Percentiles rank a stretch among this genome's conserved stretches.
Evolutionary conservation across 2,888 invertebrate genomes (phyloP).

Genomic region (Folsomia candida): DNA sequence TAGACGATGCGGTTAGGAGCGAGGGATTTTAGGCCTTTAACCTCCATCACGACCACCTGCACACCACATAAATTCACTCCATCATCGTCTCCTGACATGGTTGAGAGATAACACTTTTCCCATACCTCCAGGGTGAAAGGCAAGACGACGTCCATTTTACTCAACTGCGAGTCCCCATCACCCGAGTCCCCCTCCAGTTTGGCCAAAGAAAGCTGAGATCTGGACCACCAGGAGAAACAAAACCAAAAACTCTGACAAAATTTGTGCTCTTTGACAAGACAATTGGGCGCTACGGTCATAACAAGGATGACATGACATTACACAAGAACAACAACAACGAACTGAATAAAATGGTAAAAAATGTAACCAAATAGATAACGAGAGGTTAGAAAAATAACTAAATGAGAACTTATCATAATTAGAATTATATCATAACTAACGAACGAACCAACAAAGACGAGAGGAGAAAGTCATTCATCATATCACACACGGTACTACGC

Average conservation of each 20-base stretch:
- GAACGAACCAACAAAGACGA: constrained; percentile 21
- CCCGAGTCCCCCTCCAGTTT: constrained; percentile 92
- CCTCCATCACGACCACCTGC: constrained; percentile 98
- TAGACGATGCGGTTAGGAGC: constrained; percentile 97
- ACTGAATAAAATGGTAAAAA: constrained; percentile 12
- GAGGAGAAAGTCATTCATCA: no score
- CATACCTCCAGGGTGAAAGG: constrained; percentile 95
- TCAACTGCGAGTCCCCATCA: constrained; percentile 90
- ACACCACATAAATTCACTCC: no score
- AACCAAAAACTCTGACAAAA: constrained; percentile 43
- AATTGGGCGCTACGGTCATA: constrained; percentile 23
- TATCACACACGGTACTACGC: no score
- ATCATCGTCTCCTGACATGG: no score
- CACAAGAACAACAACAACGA: constrained; percentile 15
- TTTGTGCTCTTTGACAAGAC: constrained; percentile 32
- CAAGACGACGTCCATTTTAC: constrained; percentile 96
- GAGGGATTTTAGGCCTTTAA: constrained; percentile 93
- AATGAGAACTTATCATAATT: no score
- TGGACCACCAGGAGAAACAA: constrained; percentile 54
- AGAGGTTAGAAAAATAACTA: no score
- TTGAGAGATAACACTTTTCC: no score
- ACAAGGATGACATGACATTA: constrained; percentile 31
- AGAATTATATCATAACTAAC: no score
- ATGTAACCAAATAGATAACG: no score
- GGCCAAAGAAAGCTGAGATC: constrained; percentile 87